Evolutionary conservation across 2,888 invertebrate genomes (phyloP).

Genomic region (Prosapia bicincta): DNA sequence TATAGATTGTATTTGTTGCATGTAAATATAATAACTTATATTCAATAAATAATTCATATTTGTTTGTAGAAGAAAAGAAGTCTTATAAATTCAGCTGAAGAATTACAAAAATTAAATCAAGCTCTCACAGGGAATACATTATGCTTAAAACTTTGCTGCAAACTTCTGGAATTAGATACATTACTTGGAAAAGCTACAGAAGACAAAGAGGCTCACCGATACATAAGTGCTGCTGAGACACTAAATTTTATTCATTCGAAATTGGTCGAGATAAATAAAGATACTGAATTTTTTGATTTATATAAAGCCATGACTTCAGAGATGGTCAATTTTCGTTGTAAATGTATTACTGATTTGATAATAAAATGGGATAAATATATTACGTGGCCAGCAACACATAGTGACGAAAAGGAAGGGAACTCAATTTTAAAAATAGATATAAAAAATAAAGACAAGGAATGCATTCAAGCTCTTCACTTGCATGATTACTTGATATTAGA

Average conservation of each 20-base stretch:
- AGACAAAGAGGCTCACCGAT: constrained; percentile 43
- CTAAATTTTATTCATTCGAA: constrained; percentile 49
- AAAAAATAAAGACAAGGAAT: background rate
- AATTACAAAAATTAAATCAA: constrained; percentile 54
- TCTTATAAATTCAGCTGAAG: constrained; percentile 57
- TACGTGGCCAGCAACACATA: constrained; percentile 45
- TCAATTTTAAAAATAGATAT: background rate
- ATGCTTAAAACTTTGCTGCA: constrained; percentile 51
- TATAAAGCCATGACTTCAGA: constrained; percentile 51
- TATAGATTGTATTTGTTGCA: no score
- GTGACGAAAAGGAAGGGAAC: background rate
- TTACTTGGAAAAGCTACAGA: constrained; percentile 45
- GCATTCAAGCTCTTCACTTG: background rate
- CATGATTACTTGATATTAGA: constrained; percentile 8
- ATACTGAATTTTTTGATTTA: constrained; percentile 53
- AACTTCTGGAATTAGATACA: constrained; percentile 47
- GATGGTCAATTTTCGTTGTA: constrained; percentile 49
- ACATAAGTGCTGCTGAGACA: constrained; percentile 51
- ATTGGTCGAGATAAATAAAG: constrained; percentile 43
- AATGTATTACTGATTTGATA: constrained; percentile 50
- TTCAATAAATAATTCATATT: no score
- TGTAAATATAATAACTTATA: no score
- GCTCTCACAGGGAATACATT: constrained; percentile 56
- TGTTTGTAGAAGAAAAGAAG: constrained; percentile 53
- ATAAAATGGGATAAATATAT: constrained; percentile 53